A percentile compares a stretch with the other conserved stretches of the same genome.
Evolutionary conservation across 2,113 vertebrate species (phyloP).

Genomic region (Callospermophilus lateralis): DNA sequence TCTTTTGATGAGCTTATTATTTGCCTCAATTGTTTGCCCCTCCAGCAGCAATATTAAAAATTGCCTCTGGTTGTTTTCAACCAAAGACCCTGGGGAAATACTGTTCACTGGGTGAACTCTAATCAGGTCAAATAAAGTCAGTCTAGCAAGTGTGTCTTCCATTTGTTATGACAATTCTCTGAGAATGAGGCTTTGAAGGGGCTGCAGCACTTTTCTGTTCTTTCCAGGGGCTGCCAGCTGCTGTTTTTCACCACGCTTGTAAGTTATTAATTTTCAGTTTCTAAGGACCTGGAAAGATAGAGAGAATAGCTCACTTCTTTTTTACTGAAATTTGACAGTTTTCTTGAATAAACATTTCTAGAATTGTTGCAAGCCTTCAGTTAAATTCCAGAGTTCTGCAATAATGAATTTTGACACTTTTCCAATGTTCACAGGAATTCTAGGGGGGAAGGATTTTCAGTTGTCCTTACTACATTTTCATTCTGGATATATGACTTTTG

Average conservation of each 20-base stretch:
- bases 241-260: not conserved
- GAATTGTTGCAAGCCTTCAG: not conserved
- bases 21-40: not conserved
- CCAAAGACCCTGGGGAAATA: not conserved
- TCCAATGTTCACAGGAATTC: not conserved
- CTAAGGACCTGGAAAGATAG: not conserved
- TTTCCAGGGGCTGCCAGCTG: not conserved
- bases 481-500: conserved; percentile 33
- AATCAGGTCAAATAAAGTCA: not conserved
- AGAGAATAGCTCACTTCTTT: not conserved
- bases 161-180: not conserved
- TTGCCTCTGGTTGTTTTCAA: not conserved
- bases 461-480: not conserved
- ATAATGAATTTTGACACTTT: not conserved
- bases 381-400: conserved; percentile 23
- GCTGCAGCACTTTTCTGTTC: not conserved
- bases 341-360: not conserved
- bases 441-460: not conserved
- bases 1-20: not conserved
- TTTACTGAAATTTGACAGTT: not conserved
- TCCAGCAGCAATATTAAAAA: not conserved
- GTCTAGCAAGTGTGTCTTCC: not conserved
- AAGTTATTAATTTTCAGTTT: not conserved
- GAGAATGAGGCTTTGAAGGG: not conserved
- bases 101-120: not conserved